Base-by-base conservation (phyloP, 2,113 vertebrate genomes). In the Hassar affinis region DNA sequence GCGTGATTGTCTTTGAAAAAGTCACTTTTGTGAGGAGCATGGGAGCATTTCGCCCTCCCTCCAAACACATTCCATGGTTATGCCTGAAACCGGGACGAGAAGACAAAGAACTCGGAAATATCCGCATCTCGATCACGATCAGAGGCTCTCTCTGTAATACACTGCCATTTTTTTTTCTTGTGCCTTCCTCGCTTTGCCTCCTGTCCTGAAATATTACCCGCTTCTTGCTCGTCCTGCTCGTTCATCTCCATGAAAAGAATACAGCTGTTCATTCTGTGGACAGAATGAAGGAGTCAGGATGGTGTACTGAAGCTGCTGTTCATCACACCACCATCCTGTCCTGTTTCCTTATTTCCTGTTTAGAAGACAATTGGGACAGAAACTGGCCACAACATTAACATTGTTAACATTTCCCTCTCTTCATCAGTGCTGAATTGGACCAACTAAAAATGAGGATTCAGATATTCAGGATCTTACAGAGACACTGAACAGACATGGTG, bases 101-200 rank as follows among this genome's bases (percentile, higher is more conserved):
- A 61, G 6, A 59, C 86, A 91, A 90, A 83, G 89, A 85, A 78
- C 80, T 84, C 86, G 85, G 79, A 81, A 90, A 85, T 86, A 90
- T 88, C 83, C 87, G 80, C 81, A 87, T 88, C 78, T 86, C 71
- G 81, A 90, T 88, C 87, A 80, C 88, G 86, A 84, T 86, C 79
- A 88, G 47, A 52, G 87, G 81, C 87, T 85, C 90, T 83, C 83
- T 85, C 90, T 87, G 90, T 92, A 92, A 87, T 89, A 88, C 84
- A 0, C 86, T 91, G 89, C 83, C 88, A 90, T 92, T 92, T 92
- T 91, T 92, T 84, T 81, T 87, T 85, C 35, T 89, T 91, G 83
- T 87, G 87, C 83, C 86, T 45, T 87, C 84, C 87, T 89, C 88
- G 86, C 85, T 88, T 91, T 90, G 71, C 54, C 30, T 78, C 74